Evolutionary conservation across 2,888 invertebrate species (phyloP).

Genomic region (Perizoma affinitatum): DNA sequence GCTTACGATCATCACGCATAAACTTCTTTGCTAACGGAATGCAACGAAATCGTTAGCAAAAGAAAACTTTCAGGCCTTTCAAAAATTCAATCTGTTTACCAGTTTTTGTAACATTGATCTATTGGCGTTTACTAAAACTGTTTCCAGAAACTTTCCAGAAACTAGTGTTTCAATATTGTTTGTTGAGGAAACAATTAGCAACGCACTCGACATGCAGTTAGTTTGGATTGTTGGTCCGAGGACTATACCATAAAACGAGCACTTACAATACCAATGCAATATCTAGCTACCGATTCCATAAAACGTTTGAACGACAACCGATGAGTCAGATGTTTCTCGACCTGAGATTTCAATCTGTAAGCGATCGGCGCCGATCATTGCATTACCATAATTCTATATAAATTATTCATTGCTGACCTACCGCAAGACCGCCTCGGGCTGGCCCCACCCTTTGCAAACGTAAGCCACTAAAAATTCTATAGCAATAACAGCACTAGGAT

Average conservation of each 20-base stretch:
- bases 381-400: slow-evolving; percentile 60
- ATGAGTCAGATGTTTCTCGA: slow-evolving; percentile 33
- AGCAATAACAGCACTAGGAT: slow-evolving; percentile 3
- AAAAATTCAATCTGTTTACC: no score
- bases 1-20: no score
- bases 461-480: slow-evolving; percentile 14
- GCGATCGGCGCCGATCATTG: slow-evolving; percentile 42
- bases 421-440: slow-evolving; percentile 46
- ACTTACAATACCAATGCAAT: slow-evolving; percentile 2
- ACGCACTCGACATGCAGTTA: no score
- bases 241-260: neutral
- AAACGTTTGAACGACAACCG: slow-evolving; percentile 22
- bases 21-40: no score
- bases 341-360: slow-evolving; percentile 39
- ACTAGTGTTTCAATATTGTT: no score
- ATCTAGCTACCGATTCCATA: slow-evolving; percentile 10
- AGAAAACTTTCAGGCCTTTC: no score
- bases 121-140: no score
- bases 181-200: no score
- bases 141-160: no score
- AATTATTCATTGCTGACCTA: slow-evolving; percentile 62
- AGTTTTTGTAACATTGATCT: no score
- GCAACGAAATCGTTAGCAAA: no score
- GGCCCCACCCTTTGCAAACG: slow-evolving; percentile 39
- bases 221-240: neutral